phyloP scores from a whole-genome alignment of 2,113 vertebrate genomes.

The Erythrolamprus reginae region DNA sequence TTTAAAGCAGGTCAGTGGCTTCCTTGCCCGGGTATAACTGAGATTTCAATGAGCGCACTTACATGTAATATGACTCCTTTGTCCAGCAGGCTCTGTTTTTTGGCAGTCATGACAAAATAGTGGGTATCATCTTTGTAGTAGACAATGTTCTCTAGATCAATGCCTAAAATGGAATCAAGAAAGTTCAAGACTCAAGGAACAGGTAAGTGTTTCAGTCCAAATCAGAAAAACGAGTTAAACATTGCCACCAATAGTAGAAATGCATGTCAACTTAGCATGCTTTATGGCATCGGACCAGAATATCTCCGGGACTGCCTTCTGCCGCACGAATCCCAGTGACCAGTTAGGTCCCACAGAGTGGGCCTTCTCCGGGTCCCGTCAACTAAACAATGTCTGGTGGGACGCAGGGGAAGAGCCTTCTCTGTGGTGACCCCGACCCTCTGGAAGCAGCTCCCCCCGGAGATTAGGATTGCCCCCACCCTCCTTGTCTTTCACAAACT shows the following conservation, averaged over 20 bases:
- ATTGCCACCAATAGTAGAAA: neutral
- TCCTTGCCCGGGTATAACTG: neutral
- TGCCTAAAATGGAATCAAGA: conserved; percentile 72
- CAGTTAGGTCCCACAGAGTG: too few species aligned
- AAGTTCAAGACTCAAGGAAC: neutral
- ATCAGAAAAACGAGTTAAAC: neutral
- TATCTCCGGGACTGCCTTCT: too few species aligned
- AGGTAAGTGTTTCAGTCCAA: neutral
- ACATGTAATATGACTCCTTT: conserved; percentile 97
- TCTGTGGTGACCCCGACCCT: too few species aligned
- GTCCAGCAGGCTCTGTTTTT: conserved; percentile 96
- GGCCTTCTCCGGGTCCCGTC: too few species aligned
- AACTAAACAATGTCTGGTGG: too few species aligned
- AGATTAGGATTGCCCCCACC: too few species aligned
- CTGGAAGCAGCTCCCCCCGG: too few species aligned
- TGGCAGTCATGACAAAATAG: conserved; percentile 99
- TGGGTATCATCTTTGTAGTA: conserved; percentile 99
- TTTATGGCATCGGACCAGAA: too few species aligned
- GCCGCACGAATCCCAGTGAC: too few species aligned
- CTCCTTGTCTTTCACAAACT: too few species aligned
- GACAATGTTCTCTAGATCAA: conserved; percentile 98
- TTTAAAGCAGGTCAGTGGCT: neutral
- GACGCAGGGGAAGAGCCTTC: too few species aligned
- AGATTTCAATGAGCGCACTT: conserved; percentile 51
- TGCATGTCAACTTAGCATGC: too few species aligned